Evolutionary conservation across 1,140 invertebrate genomes (phyloP), one percentile per base, ranked within the genome.

Genomic region (Scaptomyza graminum): DNA sequence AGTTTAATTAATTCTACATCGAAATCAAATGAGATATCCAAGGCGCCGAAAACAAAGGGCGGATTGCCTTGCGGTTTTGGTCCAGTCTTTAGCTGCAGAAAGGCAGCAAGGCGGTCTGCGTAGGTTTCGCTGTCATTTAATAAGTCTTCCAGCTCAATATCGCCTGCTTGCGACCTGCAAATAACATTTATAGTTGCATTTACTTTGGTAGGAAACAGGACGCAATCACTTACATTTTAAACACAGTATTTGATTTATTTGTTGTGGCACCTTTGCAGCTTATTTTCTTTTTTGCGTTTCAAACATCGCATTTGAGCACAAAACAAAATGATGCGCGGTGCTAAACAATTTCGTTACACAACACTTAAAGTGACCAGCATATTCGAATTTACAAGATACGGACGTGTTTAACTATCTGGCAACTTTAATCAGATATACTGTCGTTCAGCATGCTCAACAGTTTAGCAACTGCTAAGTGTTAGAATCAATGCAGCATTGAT

Each of bases 41-140:
- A 18, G 9, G 31, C 63, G 7, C 49, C 55, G 2, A 72, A n/a
- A 0, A 60, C 22, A 9, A 72, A 72, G 3, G 28, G 12, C 1
- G 9, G 44, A 7, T 41, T 49, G 13, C 4, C 43, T 1, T 46
- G 18, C 6, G 61, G 68, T 11, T 52, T 71, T n/a, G 28, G 28
- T 3, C 39, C 47, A 2, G 63, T 60, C 9, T 72, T 66, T 0
- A 31, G 47, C 28, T 72, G 66, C 1, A 72, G 39, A 59, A 72
- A 72, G 0, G 39, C 69, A 5, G 55, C 15, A 34, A 72, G 34
- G 2, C 55, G 55, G 28, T 72, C 69, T 4, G 18, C 69, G n/a
- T 67, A 72, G 1, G 69, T 47, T 41, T 66, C 69, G n/a, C 49
- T 67, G 2, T n/a, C 55, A 16, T 72, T 72, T 15, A 66, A 54